Conservation (phyloP, 2,113 vertebrate genomes). For the Urocitellus parryii region DNA sequence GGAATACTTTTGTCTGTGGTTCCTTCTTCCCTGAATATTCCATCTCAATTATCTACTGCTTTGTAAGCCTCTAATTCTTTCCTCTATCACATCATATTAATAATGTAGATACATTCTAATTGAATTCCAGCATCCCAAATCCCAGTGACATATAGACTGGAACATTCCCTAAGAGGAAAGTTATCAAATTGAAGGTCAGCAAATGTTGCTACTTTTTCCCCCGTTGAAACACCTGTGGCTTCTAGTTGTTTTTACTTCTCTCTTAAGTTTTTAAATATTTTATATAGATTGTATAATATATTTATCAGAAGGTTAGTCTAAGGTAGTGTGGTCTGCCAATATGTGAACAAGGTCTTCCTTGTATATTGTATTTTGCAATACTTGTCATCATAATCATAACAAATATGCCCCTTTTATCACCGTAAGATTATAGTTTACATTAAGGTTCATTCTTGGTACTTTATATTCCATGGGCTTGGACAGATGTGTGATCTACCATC, state of each 20-base stretch:
- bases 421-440: neutral
- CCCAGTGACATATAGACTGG: neutral
- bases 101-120: neutral
- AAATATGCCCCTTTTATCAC: neutral
- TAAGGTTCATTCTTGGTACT: neutral
- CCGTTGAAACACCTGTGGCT: neutral
- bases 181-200: neutral
- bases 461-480: neutral
- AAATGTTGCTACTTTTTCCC: neutral
- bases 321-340: neutral
- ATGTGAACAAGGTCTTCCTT: neutral
- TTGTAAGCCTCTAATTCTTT: neutral
- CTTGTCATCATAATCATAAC: neutral
- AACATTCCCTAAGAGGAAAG: neutral
- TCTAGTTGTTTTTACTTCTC: neutral
- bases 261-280: neutral
- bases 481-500: neutral
- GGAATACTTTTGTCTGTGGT: neutral
- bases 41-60: neutral
- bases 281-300: neutral
- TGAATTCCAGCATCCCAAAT: neutral
- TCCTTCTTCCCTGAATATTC: neutral
- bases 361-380: neutral
- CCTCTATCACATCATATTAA: neutral
- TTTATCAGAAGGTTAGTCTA: neutral